Conservation (phyloP, 1,140 invertebrate genomes). For the Prorops nasuta region DNA sequence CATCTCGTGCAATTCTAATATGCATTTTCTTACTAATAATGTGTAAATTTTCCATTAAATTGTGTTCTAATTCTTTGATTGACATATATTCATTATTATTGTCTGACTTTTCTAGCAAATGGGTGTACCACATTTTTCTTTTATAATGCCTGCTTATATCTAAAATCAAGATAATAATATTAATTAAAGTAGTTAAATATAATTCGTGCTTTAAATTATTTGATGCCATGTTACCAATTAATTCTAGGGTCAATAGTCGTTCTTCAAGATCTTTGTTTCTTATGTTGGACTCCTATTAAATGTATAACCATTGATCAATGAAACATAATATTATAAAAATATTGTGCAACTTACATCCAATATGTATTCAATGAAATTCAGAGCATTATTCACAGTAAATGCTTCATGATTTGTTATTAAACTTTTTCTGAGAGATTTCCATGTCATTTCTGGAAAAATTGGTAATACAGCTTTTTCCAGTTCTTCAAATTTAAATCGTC, state of each 20-base stretch:
- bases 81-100: not conserved
- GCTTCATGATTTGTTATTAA: conserved; percentile 33
- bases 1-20: conserved; percentile 18
- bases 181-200: too few species aligned
- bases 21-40: conserved; percentile 17
- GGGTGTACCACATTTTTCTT: conserved; percentile 37
- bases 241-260: conserved; percentile 29
- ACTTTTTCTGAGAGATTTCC: conserved; percentile 26
- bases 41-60: conserved; percentile 22
- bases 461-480: conserved; percentile 34
- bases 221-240: too few species aligned
- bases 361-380: conserved; percentile 21
- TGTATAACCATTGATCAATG: too few species aligned
- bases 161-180: too few species aligned
- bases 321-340: too few species aligned
- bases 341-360: too few species aligned
- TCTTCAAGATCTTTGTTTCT: conserved; percentile 17
- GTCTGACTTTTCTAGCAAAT: conserved; percentile 19
- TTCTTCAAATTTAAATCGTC: conserved; percentile 44
- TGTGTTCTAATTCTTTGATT: conserved; percentile 17
- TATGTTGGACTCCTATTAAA: conserved; percentile 24
- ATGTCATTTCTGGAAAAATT: conserved; percentile 39
- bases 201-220: too few species aligned
- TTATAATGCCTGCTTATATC: conserved; percentile 41
- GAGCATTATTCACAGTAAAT: conserved; percentile 26